Evolutionary conservation across 2,797 vertebrate genomes (phyloP), one percentile per base, ranked within the genome.

Genomic region (Micromesistius poutassou): DNA sequence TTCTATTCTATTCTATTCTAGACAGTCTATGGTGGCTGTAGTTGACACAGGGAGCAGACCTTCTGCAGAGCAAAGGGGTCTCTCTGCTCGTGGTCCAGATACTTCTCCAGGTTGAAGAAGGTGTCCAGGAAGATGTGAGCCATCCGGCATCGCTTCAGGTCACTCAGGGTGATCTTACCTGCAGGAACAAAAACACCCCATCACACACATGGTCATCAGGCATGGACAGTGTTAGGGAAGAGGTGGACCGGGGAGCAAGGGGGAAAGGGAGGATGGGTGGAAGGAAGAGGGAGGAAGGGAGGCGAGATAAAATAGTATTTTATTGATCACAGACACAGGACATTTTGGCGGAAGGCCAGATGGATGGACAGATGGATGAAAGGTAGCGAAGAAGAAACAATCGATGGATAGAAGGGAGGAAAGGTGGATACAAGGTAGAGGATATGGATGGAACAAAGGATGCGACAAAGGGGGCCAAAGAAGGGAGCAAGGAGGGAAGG

Each of bases 11-110:
- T 6, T 5, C 33, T 35, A 35, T 35, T 35, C 33, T 35, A 42
- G 14, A 3, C 12, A 42, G 2, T 42, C 40, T 42, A 42, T 42
- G 12, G 13, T 42, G 14, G 40, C 16, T 22, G 46, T 46, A 19
- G 42, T 5, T 19, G 46, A 19, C 3, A 22, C 3, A 22, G 46
- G 16, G 22, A 72, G 33, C 81, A 25, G 77, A 99, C 98, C 98
- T 99, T 99, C 91, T 99, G 98, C 91, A 99, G 93, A 76, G 97
- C 97, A 94, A 99, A 99, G 66, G 98, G 98, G 93, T 99, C 98
- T 90, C 97, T 96, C 91, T 99, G 98, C 87, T 99, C 98, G 40
- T 99, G 98, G 94, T 99, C 98, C 94, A 99, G 95, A 77, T 99
- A 99, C 77, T 99, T 99, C 92, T 99, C 98, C 87, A 99, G 93